phyloP scores from a whole-genome alignment of 92 coral and sea anemone species.

The Phenganax subtilis region DNA sequence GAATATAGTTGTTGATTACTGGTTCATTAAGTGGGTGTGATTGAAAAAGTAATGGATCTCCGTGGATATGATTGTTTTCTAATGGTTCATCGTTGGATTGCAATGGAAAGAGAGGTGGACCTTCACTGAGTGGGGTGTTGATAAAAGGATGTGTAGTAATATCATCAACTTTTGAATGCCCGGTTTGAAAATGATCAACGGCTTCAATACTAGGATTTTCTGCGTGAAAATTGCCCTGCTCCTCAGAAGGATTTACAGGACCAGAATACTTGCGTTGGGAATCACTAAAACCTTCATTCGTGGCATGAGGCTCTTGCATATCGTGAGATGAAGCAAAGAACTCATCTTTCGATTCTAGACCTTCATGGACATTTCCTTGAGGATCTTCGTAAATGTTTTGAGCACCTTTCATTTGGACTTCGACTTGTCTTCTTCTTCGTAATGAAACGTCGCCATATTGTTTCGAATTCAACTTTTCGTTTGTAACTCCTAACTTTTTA shows the following conservation, averaged over 20 bases:
- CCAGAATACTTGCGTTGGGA: too few relatives aligned
- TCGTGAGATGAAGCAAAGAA: too few relatives aligned
- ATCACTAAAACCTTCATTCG: too few relatives aligned
- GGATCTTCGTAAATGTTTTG: conserved; percentile 17
- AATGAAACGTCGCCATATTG: neutral
- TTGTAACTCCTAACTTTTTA: too few relatives aligned
- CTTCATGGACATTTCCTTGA: neutral
- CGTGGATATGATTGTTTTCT: too few relatives aligned
- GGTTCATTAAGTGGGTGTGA: too few relatives aligned
- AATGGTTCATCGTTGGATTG: neutral
- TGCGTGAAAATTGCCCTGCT: too few relatives aligned
- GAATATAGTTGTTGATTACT: too few relatives aligned
- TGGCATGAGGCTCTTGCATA: too few relatives aligned
- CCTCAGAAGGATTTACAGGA: too few relatives aligned
- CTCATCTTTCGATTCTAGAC: too few relatives aligned
- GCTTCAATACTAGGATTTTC: neutral
- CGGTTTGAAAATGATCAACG: neutral
- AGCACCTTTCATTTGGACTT: neutral
- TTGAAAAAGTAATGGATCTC: too few relatives aligned
- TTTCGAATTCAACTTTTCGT: neutral
- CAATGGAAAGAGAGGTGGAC: neutral
- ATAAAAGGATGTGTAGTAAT: neutral
- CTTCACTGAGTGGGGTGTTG: neutral
- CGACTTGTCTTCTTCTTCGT: conserved; percentile 16
- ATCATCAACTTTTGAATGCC: neutral